Conservation (phyloP, 2,113 vertebrate species). For the Lamprotornis superbus region DNA sequence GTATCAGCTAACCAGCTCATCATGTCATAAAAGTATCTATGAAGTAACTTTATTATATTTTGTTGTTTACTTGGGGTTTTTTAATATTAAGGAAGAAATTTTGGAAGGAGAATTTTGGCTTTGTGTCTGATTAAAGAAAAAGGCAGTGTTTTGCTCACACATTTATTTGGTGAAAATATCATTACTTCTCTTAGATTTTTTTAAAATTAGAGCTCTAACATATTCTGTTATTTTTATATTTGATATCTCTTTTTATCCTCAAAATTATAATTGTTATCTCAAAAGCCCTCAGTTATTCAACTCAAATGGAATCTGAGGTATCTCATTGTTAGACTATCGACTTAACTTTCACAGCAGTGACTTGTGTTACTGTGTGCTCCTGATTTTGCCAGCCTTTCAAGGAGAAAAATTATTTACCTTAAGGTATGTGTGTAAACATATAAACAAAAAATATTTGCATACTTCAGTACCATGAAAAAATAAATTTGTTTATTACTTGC, state of each 20-base stretch:
- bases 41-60: not conserved
- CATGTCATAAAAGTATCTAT: not conserved
- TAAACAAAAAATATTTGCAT: not conserved
- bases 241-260: not conserved
- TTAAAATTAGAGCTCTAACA: accelerated
- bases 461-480: not conserved
- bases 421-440: not conserved
- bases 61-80: not conserved
- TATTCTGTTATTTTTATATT: not conserved
- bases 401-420: not conserved
- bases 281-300: not conserved
- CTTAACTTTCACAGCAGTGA: not conserved
- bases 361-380: not conserved
- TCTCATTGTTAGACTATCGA: not conserved
- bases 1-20: not conserved
- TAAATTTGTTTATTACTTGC: not conserved
- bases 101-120: not conserved
- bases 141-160: accelerated
- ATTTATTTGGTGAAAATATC: not conserved
- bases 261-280: not conserved
- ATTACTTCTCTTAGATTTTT: not conserved
- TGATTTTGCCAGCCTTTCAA: not conserved
- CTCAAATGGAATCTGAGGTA: not conserved
- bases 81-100: not conserved
- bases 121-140: not conserved